Evolutionary conservation across 1,140 invertebrate genomes (phyloP), one percentile per base, ranked within the genome.

Genomic region (Drosophila suzukii): DNA sequence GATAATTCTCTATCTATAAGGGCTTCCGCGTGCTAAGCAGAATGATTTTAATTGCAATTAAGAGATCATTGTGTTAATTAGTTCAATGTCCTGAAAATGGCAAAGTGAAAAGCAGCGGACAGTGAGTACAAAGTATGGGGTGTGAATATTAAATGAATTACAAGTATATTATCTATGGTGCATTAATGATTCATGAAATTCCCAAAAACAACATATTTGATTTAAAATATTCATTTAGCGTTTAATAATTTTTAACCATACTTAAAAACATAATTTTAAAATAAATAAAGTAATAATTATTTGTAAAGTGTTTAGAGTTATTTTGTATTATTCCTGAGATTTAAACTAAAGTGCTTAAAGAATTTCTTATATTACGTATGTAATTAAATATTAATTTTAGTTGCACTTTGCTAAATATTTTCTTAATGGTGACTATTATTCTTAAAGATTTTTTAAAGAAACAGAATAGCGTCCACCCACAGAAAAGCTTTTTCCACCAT

Each of bases 401-500:
- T 6, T 6, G 3, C 13, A 39, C 2, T 6, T 6, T 2, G 20
- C 20, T 20, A n/a, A 7, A n/a, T n/a, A 6, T n/a, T 6, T 6
- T 1, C n/a, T 39, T 39, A n/a, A 6, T 39, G 13, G 27, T 27
- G 27, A 27, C 27, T 3, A 27, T 6, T 39, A n/a, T 39, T 39
- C n/a, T 0, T 13, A n/a, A n/a, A 39, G 4, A 0, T 1, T n/a
- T 0, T 13, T 13, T 13, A 4, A 36, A 2, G 11, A 10, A 8
- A 36, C 3, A 10, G 1, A 36, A 36, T 50, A 50, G n/a, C 50
- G 24, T 54, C 27, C 59, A 41, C 49, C 6, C 11, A 11, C 32
- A 3, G 3, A 10, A 32, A 60, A 86, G 79, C 79, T 86, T 82
- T 76, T 34, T 12, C 2, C 32, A 5, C 27, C 17, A 1, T 82